Conservation (phyloP, 2,797 vertebrate genomes). For the Syngnathus rostellatus region DNA sequence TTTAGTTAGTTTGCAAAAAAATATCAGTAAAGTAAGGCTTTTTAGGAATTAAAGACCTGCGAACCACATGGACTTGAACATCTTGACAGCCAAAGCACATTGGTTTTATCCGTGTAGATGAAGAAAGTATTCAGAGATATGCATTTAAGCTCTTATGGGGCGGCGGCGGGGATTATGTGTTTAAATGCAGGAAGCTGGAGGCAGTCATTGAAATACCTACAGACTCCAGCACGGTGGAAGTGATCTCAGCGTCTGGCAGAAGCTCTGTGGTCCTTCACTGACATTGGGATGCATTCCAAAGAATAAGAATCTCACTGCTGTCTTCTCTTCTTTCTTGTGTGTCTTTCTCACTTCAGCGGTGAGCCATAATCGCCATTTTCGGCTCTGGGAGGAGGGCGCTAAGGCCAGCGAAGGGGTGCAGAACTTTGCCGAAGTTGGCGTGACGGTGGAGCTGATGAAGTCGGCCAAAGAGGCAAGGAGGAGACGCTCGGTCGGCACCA, state of each 20-base stretch:
- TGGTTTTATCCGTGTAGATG: constrained; percentile 39
- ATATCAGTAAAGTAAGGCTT: constrained; percentile 11
- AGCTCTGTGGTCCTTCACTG: constrained; percentile 47
- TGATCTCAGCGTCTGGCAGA: constrained; percentile 58
- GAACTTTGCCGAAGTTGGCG: constrained; percentile 68
- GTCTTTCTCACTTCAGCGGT: constrained; percentile 59
- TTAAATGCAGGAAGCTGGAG: constrained; percentile 49
- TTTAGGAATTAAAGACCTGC: constrained; percentile 11
- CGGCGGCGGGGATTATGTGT: constrained; percentile 30
- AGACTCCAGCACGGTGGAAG: constrained; percentile 47
- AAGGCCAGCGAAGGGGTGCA: constrained; percentile 65
- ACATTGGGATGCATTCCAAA: constrained; percentile 51
- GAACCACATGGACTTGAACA: neutral
- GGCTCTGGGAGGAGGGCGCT: constrained; percentile 69
- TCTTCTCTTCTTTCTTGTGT: constrained; percentile 39
- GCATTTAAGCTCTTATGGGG: constrained; percentile 29
- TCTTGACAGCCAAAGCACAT: constrained; percentile 33
- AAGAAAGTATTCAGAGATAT: constrained; percentile 28
- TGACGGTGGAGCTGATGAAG: constrained; percentile 73
- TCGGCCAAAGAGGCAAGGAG: constrained; percentile 67
- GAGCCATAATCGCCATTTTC: constrained; percentile 70
- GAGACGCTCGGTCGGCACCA: constrained; percentile 58
- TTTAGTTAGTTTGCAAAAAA: constrained; percentile 15
- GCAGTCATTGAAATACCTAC: constrained; percentile 37
- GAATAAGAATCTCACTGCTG: constrained; percentile 44